Percentiles rank a stretch among this genome's conserved stretches.
Evolutionary conservation across 2,797 vertebrate genomes (phyloP).

Genomic region (Iguana delicatissima): DNA sequence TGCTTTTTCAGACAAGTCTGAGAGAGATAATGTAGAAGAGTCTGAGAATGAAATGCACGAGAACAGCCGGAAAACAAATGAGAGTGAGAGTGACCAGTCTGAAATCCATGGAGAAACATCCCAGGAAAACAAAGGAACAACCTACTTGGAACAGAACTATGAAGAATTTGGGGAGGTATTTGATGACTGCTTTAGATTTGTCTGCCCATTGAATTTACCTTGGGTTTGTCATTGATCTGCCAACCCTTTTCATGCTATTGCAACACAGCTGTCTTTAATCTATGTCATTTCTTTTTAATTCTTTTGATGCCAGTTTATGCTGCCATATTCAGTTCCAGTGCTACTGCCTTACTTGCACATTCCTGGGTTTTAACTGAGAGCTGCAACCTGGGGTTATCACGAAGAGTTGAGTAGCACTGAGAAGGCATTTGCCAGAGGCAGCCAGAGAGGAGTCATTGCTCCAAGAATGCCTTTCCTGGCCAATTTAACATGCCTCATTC

Average conservation of each 20-base stretch:
- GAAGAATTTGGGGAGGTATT: slow-evolving; percentile 95
- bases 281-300: slow-evolving; percentile 46
- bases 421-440: slow-evolving; percentile 7
- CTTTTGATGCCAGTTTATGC: slow-evolving; percentile 27
- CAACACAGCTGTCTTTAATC: neutral
- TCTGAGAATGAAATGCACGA: slow-evolving; percentile 87
- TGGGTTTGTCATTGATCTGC: neutral
- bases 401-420: slow-evolving; percentile 31
- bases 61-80: slow-evolving; percentile 87
- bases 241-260: no score
- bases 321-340: slow-evolving; percentile 20
- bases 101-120: slow-evolving; percentile 83
- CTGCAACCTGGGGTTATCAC: slow-evolving; percentile 55
- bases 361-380: slow-evolving; percentile 17
- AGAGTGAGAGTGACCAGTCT: slow-evolving; percentile 91
- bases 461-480: slow-evolving; percentile 31
- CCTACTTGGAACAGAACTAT: slow-evolving; percentile 89
- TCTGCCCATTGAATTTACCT: slow-evolving; percentile 24
- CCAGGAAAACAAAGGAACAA: slow-evolving; percentile 83
- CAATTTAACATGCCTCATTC: slow-evolving; percentile 46
- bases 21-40: slow-evolving; percentile 90
- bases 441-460: slow-evolving; percentile 18
- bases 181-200: neutral
- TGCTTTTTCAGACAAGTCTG: slow-evolving; percentile 92
- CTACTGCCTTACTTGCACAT: neutral